Evolutionary conservation across 2,797 vertebrate genomes (phyloP).

Genomic region (Pangasius macronema): DNA sequence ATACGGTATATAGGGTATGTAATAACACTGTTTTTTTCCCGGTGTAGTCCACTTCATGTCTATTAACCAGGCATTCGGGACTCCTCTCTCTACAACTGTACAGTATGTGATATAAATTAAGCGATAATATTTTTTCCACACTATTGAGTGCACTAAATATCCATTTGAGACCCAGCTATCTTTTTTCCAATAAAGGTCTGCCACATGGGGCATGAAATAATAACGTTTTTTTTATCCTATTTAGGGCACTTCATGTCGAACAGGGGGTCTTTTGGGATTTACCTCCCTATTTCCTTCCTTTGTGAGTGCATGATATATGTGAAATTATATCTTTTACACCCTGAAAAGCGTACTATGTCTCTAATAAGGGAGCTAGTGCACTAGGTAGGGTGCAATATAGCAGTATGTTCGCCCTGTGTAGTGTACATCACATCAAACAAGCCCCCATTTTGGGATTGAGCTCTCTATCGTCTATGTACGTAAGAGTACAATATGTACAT

Average conservation of each 20-base stretch:
- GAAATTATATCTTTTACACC: background rate
- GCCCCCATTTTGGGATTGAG: background rate
- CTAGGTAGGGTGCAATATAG: too few species aligned
- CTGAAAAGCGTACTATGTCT: background rate
- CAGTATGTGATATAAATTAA: background rate
- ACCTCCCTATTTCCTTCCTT: background rate
- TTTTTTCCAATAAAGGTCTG: conserved; percentile 20
- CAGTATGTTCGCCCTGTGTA: background rate
- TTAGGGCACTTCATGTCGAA: conserved; percentile 22
- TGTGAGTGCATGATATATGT: background rate
- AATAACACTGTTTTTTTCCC: background rate
- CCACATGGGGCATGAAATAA: conserved; percentile 24
- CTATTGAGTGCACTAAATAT: conserved; percentile 30
- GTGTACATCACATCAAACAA: background rate
- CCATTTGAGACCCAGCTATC: background rate
- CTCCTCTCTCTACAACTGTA: background rate
- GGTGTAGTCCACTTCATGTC: background rate
- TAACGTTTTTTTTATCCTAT: conserved; percentile 25
- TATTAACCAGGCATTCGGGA: background rate
- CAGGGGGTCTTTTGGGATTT: conserved; percentile 16
- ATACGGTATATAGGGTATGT: background rate
- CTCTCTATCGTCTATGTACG: background rate
- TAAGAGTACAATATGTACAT: too few species aligned
- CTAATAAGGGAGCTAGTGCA: background rate
- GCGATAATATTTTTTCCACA: conserved; percentile 9